Evolutionary conservation across 2,113 vertebrate genomes (phyloP).

Genomic region (Ranitomeya variabilis): DNA sequence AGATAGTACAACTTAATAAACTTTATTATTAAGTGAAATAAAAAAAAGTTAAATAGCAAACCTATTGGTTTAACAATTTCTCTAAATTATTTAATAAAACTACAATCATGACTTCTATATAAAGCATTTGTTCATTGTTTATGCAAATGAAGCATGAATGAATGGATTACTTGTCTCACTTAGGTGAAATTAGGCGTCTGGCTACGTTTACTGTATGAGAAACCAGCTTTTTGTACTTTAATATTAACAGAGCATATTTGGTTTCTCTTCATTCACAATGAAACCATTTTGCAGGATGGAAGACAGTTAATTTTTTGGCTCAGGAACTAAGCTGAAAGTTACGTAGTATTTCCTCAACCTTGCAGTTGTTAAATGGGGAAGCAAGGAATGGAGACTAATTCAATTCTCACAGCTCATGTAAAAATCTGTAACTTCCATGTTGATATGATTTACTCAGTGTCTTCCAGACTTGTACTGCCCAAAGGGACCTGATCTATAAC

Average conservation of each 20-base stretch:
- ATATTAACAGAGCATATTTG: constrained; percentile 15
- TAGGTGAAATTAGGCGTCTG: constrained; percentile 13
- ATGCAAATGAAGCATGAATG: neutral
- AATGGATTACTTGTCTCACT: neutral
- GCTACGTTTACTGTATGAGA: neutral
- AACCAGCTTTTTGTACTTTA: constrained; percentile 15
- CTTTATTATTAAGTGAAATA: no score
- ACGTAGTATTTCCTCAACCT: constrained; percentile 24
- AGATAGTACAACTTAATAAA: no score
- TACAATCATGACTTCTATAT: neutral
- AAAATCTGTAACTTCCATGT: constrained; percentile 53
- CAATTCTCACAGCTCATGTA: constrained; percentile 56
- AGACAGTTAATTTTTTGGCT: constrained; percentile 48
- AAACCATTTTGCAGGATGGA: constrained; percentile 35
- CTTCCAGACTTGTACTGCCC: constrained; percentile 50
- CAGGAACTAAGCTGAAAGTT: constrained; percentile 7
- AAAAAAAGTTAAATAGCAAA: no score
- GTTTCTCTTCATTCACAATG: constrained; percentile 28
- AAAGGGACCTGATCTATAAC: constrained; percentile 57
- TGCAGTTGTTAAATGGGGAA: constrained; percentile 41
- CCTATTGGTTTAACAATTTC: neutral
- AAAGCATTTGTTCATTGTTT: neutral
- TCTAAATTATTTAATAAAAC: neutral
- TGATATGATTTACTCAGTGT: constrained; percentile 56
- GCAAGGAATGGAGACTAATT: constrained; percentile 49